Evolutionary conservation across 2,888 invertebrate species (phyloP).

Genomic region (Morinoia aosen): DNA sequence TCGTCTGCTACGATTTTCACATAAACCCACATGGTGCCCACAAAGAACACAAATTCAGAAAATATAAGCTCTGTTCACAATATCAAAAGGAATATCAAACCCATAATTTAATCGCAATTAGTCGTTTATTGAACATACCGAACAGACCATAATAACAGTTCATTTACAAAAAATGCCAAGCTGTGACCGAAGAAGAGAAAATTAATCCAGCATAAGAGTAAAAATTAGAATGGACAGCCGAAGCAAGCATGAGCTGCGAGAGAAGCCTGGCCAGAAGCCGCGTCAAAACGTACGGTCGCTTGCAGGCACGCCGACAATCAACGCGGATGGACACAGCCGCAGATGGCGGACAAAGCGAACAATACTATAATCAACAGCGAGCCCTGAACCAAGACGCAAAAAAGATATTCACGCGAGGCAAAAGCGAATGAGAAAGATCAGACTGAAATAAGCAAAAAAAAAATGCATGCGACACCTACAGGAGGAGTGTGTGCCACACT

Average conservation of each 20-base stretch:
- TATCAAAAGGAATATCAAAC: background rate
- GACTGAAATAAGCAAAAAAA: background rate
- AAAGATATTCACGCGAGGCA: background rate
- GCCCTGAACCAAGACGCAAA: background rate
- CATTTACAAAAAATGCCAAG: background rate
- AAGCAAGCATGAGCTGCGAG: background rate
- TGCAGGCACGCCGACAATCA: background rate
- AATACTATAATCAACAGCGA: background rate
- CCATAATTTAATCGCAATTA: background rate
- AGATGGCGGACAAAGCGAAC: background rate
- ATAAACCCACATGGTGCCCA: background rate
- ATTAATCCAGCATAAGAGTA: background rate
- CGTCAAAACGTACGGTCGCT: background rate
- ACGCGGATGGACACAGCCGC: background rate
- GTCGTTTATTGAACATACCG: background rate
- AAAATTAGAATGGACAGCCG: background rate
- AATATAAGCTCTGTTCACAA: background rate
- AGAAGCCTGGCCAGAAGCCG: background rate
- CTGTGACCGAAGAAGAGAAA: background rate
- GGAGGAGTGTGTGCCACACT: background rate
- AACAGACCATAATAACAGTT: background rate
- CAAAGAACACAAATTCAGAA: background rate
- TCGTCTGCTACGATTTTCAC: background rate
- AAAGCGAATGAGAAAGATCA: background rate
- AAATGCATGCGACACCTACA: background rate